phyloP scores from a whole-genome alignment of 2,113 vertebrate species.

The Symphodus melops region DNA sequence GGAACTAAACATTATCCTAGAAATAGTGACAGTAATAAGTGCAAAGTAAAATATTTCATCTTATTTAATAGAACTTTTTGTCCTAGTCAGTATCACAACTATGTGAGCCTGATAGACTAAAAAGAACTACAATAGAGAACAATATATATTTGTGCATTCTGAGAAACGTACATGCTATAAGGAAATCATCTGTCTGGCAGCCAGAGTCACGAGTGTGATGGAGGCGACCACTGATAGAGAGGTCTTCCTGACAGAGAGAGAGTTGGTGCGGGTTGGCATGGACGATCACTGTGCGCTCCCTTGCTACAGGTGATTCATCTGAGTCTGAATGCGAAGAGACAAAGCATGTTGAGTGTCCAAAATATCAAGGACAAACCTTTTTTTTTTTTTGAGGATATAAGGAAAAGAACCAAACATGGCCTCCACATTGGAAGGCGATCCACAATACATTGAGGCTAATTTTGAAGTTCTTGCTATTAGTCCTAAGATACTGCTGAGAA shows the following conservation, averaged over 20 bases:
- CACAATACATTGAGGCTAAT: neutral
- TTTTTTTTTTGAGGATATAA: conserved; percentile 20
- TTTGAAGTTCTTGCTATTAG: neutral
- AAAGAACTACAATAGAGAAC: conserved; percentile 25
- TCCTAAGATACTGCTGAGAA: neutral
- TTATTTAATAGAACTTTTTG: neutral
- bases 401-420: conserved; percentile 2
- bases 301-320: conserved; percentile 96
- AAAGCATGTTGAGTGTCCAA: conserved; percentile 53
- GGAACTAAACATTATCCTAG: conserved; percentile 1
- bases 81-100: neutral
- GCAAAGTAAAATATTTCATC: conserved; percentile 12
- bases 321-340: conserved; percentile 87
- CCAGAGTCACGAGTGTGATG: conserved; percentile 94
- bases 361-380: conserved; percentile 38
- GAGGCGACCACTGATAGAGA: conserved; percentile 87
- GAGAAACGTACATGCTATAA: conserved; percentile 85
- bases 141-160: conserved; percentile 37
- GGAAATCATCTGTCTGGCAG: conserved; percentile 98
- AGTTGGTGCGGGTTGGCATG: conserved; percentile 91
- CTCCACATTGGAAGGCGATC: neutral
- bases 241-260: conserved; percentile 83
- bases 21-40: conserved; percentile 15
- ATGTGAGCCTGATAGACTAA: conserved; percentile 30
- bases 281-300: conserved; percentile 95